Percentiles rank a stretch among this genome's conserved stretches.
Conservation (phyloP, 2,888 invertebrate species). For the Marronus borbonicus region DNA sequence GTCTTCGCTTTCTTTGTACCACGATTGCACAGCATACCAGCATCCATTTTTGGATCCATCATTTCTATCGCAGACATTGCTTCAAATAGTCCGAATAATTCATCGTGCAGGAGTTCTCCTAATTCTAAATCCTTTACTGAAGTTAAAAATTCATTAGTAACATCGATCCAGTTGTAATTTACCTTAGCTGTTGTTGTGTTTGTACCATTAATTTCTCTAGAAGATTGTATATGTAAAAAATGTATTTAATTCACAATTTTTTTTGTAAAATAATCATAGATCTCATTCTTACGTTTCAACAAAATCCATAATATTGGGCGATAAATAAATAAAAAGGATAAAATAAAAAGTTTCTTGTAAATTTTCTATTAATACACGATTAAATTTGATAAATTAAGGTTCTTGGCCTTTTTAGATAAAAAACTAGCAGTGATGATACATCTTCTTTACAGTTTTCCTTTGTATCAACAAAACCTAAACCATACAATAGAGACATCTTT, state of each 20-base stretch:
- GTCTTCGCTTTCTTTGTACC: slow-evolving; percentile 88
- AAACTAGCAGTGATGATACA: too few relatives aligned
- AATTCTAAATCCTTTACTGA: slow-evolving; percentile 83
- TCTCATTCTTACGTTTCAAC: slow-evolving; percentile 46
- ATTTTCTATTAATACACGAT: too few relatives aligned
- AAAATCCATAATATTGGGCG: slow-evolving; percentile 39
- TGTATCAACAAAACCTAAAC: too few relatives aligned
- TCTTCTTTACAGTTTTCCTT: too few relatives aligned
- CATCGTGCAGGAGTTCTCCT: slow-evolving; percentile 94
- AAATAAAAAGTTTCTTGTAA: too few relatives aligned
- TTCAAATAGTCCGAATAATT: slow-evolving; percentile 93
- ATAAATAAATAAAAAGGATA: neutral
- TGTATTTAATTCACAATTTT: neutral
- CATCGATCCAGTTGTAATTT: slow-evolving; percentile 76
- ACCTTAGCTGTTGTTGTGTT: slow-evolving; percentile 48
- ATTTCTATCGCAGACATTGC: slow-evolving; percentile 99
- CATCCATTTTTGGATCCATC: slow-evolving; percentile 99
- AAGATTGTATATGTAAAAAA: neutral
- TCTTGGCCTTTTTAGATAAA: too few relatives aligned
- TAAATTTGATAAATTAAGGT: too few relatives aligned
- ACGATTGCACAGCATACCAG: slow-evolving; percentile 96
- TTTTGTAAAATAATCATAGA: neutral
- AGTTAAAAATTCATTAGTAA: slow-evolving; percentile 75
- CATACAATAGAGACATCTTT: too few relatives aligned
- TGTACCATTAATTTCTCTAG: slow-evolving; percentile 49